These are phyloP conservation scores for Enhydra lutris DNA, from an alignment of 2,113 vertebrate genomes.

Conservation along the genomic window DNA sequence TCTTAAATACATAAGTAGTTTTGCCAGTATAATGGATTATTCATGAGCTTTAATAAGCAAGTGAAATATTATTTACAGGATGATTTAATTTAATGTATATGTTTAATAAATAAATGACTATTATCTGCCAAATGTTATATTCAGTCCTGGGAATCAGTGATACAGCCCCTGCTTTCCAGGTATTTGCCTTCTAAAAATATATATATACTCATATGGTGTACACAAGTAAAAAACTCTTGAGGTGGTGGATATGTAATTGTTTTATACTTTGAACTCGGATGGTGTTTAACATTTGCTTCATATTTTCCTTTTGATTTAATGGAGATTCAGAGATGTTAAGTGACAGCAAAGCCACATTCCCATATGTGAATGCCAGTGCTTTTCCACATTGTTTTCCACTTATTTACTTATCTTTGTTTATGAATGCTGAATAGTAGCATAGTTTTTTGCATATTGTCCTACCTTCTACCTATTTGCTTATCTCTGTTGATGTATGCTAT, in stretches of 20 bases:
- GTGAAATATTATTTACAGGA: background rate
- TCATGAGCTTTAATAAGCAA: background rate
- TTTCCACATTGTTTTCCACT: background rate
- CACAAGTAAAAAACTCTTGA: background rate
- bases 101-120: background rate
- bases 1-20: constrained; percentile 18
- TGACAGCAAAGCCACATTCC: background rate
- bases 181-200: background rate
- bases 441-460: background rate
- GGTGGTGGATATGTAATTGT: background rate
- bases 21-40: background rate
- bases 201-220: background rate
- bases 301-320: constrained; percentile 20
- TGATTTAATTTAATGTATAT: background rate
- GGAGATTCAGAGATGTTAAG: background rate
- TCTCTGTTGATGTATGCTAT: background rate
- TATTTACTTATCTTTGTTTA: background rate
- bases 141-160: background rate
- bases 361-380: background rate
- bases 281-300: background rate
- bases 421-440: background rate
- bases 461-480: background rate
- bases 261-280: background rate
- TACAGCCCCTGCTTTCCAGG: background rate
- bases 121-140: background rate